Conservation (phyloP, 1,140 invertebrate species). For the Fopius arisanus region DNA sequence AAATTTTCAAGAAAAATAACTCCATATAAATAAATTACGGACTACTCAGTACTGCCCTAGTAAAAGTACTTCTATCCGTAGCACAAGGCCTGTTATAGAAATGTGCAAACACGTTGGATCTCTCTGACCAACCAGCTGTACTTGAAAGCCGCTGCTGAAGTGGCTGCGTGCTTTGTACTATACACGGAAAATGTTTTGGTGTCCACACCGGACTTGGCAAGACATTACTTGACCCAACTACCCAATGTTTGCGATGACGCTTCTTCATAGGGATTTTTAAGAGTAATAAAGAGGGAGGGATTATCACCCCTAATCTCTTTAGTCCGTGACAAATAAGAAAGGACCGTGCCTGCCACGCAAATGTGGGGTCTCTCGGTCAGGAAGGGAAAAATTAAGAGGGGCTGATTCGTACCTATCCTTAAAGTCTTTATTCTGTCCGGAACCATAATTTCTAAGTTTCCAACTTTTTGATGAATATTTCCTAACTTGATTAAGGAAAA, state of each 20-base stretch:
- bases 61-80: constrained; percentile 2
- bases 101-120: constrained; percentile 14
- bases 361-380: constrained; percentile 10
- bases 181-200: constrained; percentile 5
- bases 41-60: not conserved
- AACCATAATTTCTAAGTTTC: not conserved
- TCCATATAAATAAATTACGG: too few species aligned
- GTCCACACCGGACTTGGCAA: constrained; percentile 11
- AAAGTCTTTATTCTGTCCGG: constrained; percentile 20
- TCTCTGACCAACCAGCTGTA: constrained; percentile 19
- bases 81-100: constrained; percentile 24
- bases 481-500: not conserved
- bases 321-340: constrained; percentile 12
- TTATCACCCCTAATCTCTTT: not conserved
- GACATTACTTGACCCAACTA: constrained; percentile 23
- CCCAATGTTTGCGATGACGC: constrained; percentile 22
- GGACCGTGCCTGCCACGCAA: constrained; percentile 10
- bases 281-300: constrained; percentile 16
- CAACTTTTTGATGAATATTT: not conserved
- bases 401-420: constrained; percentile 17
- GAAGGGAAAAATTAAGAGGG: constrained; percentile 14
- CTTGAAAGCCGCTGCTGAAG: constrained; percentile 15
- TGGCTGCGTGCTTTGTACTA: constrained; percentile 23
- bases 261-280: not conserved
- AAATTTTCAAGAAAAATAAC: too few species aligned